Base-by-base conservation (phyloP, 30 jellyfish, hydroid and myxozoan species). In the Cassiopea andromeda region DNA sequence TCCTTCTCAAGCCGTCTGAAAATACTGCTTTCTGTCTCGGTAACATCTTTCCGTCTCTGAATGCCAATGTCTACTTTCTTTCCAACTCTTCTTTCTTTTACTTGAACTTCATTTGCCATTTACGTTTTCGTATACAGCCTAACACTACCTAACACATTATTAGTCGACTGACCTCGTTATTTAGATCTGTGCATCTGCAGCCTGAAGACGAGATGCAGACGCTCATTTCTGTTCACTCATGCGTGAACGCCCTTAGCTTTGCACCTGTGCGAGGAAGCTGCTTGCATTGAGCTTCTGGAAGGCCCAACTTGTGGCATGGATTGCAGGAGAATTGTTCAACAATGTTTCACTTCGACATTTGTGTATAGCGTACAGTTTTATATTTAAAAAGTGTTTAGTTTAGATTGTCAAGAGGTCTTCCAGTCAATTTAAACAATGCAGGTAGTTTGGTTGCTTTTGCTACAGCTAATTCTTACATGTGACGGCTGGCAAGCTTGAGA, bases 11-110 rank as follows among this genome's bases (percentile, higher is more conserved):
- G 77, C 17, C 80, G 86, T 46, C 87, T 19, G 44, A 71, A 75
- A n/a, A 87, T 13, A 59, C 94, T 87, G 90, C 94, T 87, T 44
- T 87, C 94, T 16, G 94, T 73, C 38, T 78, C 90, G 7, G 86
- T 78, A 13, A 27, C 60, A n/a, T 76, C 89, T 45, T 86, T 15
- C 75, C 70, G 12, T 43, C 73, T 14, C 46, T 75, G 85, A 75
- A 46, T 48, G 5, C 69, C 69, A 7, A 18, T 12, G 2, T 48
- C 71, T 46, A 3, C 71, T 45, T 75, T 75, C 70, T 75, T 48
- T 70, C 70, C 46, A 58, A 45, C 3, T 16, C 85, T 47, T 13
- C 48, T 48, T 6, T 75, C 70, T 27, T 45, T 48, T 13, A 44
- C 14, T 2, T 14, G 5, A 43, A 75, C 7, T 70, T 12, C 79